Evolutionary conservation across 2,113 vertebrate genomes (phyloP), one percentile per base, ranked within the genome.

Genomic region (Pitta sordida): DNA sequence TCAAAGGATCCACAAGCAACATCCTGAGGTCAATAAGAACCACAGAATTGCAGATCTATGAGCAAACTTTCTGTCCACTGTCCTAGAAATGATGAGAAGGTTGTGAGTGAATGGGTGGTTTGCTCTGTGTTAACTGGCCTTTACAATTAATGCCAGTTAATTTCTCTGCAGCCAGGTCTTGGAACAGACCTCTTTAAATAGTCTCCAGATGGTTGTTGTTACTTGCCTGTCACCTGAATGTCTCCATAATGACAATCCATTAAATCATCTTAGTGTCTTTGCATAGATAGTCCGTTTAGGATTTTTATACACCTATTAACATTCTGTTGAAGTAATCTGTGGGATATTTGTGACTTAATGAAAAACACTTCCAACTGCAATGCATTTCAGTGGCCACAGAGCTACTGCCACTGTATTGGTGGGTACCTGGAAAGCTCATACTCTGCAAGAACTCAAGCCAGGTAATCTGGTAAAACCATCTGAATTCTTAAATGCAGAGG

Each of bases 191-290:
- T 76, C 52, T 96, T 83, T 49, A 64, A 53, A 78, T 68, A 26
- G 58, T 84, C 78, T 82, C 92, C 92, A 95, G 77, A 88, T 89
- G 73, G 49, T 75, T 30, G 36, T 81, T 90, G 37, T 60, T 84
- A 37, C 65, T 83, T 86, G 64, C 17, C 48, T 86, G 58, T 91
- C 49, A 53, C 87, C 37, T 75, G 20, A 84, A 84, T 71, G 58
- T 27, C n/a, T 85, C 60, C 32, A 29, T 91, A 86, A 93, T 62
- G 62, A 43, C 37, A 87, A 62, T 68, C 15, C 37, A 62, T 91
- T 84, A 90, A 91, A 75, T 87, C 59, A 87, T 49, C 37, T 63
- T 36, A 74, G 51, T 81, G 32, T 65, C 53, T 94, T 64, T 86
- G 60, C 62, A 67, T 48, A 84, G 37, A 62, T 39, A 89, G 60